Evolutionary conservation across 2,888 invertebrate species (phyloP), one percentile per base, ranked within the genome.

Genomic region (Tribolium freemani): DNA sequence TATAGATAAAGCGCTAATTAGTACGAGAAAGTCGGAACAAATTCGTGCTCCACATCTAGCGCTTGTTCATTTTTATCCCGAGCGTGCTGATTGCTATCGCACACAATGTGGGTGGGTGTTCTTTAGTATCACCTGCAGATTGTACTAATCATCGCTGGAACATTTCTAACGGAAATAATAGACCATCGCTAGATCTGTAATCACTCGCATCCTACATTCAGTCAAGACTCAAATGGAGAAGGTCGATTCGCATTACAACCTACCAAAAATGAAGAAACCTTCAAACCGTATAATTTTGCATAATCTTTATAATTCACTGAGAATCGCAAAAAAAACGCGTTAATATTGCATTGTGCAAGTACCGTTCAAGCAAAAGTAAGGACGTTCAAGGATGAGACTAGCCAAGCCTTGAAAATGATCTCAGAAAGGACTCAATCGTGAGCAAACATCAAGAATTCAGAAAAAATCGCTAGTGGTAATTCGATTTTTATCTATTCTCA

Each of bases 311-410:
- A 48, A 63, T 50, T 46, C 20, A 21, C 66, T 45, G 31, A 26
- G 63, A 63, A 60, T 57, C 46, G 11, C 26, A 10, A 16, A 64
- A 64, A 64, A 54, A 57, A 11, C 46, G 20, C 26, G 54, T 44
- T 66, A 50, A 45, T 66, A 45, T 30, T 56, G 66, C 56, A 67
- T 56, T 67, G 58, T 69, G 60, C 60, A 60, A 38, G 53, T 60
- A 69, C 69, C 69, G 69, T 69, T 68, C 50, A 21, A 50, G 67
- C 57, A 67, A 67, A 69, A 69, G 60, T 69, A 69, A 69, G 69
- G 69, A 60, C 69, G 60, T 44, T 30, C 58, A 44, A 69, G 60
- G 60, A 68, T 68, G 68, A 38, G 68, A n/a, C 9, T 44, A n/a
- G n/a, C n/a, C n/a, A 26, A 60, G 20, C 69, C 69, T 69, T 69